Evolutionary conservation across 92 coral and sea anemone genomes (phyloP).

Genomic region (Zoanthus sociatus): DNA sequence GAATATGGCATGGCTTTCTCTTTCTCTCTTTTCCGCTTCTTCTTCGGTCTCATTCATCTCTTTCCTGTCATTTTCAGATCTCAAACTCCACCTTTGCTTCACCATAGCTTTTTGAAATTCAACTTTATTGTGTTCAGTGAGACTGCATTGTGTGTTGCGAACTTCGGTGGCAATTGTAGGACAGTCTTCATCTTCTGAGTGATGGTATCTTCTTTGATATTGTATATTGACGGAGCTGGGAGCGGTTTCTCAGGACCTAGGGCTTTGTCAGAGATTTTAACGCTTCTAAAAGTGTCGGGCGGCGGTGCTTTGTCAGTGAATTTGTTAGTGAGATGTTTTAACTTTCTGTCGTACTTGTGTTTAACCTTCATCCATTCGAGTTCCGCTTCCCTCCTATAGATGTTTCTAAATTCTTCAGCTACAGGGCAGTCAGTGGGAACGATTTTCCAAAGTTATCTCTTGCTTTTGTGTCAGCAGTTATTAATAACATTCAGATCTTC

Average conservation of each 20-base stretch:
- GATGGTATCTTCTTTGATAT: not conserved
- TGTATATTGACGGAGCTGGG: not conserved
- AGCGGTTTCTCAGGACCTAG: not conserved
- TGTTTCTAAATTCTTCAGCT: not conserved
- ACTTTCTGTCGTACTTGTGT: not conserved
- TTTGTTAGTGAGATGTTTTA: slow-evolving; percentile 22
- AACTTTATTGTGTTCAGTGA: not conserved
- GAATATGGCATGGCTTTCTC: no score
- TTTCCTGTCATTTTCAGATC: not conserved
- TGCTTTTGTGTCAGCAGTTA: not conserved
- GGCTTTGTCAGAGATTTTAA: slow-evolving; percentile 15
- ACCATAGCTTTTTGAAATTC: not conserved
- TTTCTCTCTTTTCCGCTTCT: no score
- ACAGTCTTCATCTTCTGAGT: not conserved
- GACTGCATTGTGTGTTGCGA: not conserved
- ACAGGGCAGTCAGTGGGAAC: slow-evolving; percentile 15
- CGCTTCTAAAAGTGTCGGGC: not conserved
- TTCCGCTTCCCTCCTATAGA: slow-evolving; percentile 16
- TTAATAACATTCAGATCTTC: not conserved
- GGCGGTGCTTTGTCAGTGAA: not conserved
- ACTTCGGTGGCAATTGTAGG: not conserved
- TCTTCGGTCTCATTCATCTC: not conserved
- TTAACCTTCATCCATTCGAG: not conserved
- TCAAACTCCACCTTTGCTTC: not conserved
- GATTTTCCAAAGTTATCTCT: slow-evolving; percentile 17